Conservation (phyloP, 1,140 invertebrate genomes). For the Plutomurus gul region DNA sequence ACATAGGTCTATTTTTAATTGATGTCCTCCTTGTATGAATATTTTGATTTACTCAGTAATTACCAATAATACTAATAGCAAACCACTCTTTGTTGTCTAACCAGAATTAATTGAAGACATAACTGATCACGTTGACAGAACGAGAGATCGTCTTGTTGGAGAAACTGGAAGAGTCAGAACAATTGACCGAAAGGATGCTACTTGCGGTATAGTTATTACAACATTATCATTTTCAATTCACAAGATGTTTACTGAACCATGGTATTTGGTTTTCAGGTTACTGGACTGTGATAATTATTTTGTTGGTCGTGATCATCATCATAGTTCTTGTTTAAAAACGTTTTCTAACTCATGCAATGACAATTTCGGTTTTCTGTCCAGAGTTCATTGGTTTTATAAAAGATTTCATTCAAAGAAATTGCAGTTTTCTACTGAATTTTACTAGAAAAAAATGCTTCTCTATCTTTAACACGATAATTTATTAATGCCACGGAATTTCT, state of each 20-base stretch:
- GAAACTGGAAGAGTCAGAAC: conserved; percentile 70
- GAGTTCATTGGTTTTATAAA: no score
- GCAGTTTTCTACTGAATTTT: no score
- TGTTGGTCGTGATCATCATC: conserved; percentile 60
- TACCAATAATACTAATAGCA: neutral
- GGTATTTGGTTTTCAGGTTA: conserved; percentile 56
- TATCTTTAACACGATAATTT: no score
- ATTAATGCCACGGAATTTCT: no score
- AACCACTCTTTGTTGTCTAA: conserved; percentile 54
- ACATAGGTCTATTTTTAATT: neutral
- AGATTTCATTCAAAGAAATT: no score
- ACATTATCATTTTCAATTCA: neutral
- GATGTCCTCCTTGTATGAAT: no score
- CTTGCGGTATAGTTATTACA: conserved; percentile 64
- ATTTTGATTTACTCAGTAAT: neutral
- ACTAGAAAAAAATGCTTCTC: no score
- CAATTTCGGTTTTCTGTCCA: no score
- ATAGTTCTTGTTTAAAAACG: conserved; percentile 41
- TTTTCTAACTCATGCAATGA: no score
- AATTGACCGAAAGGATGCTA: conserved; percentile 70
- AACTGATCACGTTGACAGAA: conserved; percentile 72
- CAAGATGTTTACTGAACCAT: neutral
- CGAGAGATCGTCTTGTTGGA: conserved; percentile 67
- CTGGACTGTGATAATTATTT: conserved; percentile 59
- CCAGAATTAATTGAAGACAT: conserved; percentile 80